phyloP scores from a whole-genome alignment of 1,140 invertebrate species.

The Rhynchophorus ferrugineus region DNA sequence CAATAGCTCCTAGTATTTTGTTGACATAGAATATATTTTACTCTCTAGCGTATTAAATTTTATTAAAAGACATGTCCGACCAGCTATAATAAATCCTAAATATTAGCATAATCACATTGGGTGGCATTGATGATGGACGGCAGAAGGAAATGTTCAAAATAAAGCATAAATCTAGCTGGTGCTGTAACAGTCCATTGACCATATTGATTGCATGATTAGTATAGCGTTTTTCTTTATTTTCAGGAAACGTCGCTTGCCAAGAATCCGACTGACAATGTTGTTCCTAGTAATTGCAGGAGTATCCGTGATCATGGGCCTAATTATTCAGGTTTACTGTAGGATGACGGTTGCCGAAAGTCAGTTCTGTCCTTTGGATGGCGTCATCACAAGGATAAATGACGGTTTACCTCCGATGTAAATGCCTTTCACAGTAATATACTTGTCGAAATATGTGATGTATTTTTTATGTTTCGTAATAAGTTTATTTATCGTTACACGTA shows the following conservation, averaged over 20 bases:
- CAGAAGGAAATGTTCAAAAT: too few relatives aligned
- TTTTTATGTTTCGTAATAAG: background rate
- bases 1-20: too few relatives aligned
- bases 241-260: background rate
- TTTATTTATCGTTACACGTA: background rate
- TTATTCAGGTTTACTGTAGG: background rate
- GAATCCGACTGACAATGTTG: background rate
- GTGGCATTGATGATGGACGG: too few relatives aligned
- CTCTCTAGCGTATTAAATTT: too few relatives aligned
- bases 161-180: too few relatives aligned
- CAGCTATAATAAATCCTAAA: too few relatives aligned
- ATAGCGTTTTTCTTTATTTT: too few relatives aligned
- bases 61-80: too few relatives aligned
- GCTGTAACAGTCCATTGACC: too few relatives aligned
- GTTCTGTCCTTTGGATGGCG: background rate
- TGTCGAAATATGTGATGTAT: background rate
- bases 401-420: constrained; percentile 1
- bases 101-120: too few relatives aligned
- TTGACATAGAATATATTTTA: too few relatives aligned
- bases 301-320: background rate
- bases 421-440: background rate
- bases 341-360: background rate
- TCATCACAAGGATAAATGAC: background rate
- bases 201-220: too few relatives aligned
- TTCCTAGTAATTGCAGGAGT: background rate